phyloP scores from a whole-genome alignment of 1,140 invertebrate genomes.

The Lasioglossum baleicum region DNA sequence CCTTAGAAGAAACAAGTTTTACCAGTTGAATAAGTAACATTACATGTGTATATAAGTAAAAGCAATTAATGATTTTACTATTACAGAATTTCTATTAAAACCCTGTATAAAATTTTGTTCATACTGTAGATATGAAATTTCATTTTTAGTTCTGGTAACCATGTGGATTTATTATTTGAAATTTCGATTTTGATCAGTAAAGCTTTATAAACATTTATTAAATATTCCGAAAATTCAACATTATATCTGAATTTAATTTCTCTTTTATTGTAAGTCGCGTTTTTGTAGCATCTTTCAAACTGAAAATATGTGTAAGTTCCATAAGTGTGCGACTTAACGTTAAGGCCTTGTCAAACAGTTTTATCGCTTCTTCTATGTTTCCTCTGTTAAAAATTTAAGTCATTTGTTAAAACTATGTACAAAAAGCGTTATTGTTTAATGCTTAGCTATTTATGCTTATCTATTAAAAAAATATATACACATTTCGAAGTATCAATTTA shows the following conservation, averaged over 20 bases:
- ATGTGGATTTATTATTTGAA: constrained; percentile 34
- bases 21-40: too few relatives aligned
- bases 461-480: too few relatives aligned
- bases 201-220: constrained; percentile 43
- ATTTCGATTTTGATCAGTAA: not conserved
- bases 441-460: too few relatives aligned
- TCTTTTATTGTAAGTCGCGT: constrained; percentile 91
- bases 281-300: constrained; percentile 90
- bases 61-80: too few relatives aligned
- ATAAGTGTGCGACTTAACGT: constrained; percentile 89
- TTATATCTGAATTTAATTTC: constrained; percentile 85
- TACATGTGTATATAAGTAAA: too few relatives aligned
- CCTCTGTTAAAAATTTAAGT: constrained; percentile 86
- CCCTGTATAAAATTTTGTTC: constrained; percentile 48
- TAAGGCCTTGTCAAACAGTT: constrained; percentile 94
- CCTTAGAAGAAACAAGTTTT: too few relatives aligned
- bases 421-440: too few relatives aligned
- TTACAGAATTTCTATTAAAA: too few relatives aligned
- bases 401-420: too few relatives aligned
- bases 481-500: constrained; percentile 76
- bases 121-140: too few relatives aligned
- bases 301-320: constrained; percentile 93
- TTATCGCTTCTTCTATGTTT: constrained; percentile 89
- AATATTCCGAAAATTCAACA: constrained; percentile 60
- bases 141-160: constrained; percentile 40